A percentile compares a stretch with the other conserved stretches of the same genome.
phyloP scores from a whole-genome alignment of 2,888 invertebrate species.

The Omphaloscelis lunosa region DNA sequence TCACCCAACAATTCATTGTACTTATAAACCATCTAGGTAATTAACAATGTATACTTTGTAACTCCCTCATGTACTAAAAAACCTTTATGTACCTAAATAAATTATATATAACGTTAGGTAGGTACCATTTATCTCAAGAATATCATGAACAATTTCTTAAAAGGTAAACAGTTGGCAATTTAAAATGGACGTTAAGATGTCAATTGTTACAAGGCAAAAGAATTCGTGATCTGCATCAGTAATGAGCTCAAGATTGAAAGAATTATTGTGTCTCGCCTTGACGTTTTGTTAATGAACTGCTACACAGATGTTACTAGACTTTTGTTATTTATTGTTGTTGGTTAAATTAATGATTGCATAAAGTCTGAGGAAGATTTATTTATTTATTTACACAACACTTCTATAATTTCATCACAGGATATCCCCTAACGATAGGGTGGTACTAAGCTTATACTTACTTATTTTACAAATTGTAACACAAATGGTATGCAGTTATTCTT shows the following conservation, averaged over 20 bases:
- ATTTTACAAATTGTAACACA: too few species aligned
- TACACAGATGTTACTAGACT: slow-evolving; percentile 6
- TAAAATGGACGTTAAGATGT: background rate
- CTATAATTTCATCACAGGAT: too few species aligned
- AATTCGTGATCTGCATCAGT: slow-evolving; percentile 32
- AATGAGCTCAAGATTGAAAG: slow-evolving; percentile 20
- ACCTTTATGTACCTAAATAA: too few species aligned
- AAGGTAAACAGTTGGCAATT: background rate
- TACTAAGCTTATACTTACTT: too few species aligned
- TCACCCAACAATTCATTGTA: too few species aligned
- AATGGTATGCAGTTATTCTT: too few species aligned
- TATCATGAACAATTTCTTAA: background rate
- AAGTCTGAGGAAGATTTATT: background rate
- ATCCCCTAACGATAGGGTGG: too few species aligned
- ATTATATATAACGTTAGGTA: background rate
- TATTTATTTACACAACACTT: too few species aligned
- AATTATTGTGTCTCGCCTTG: slow-evolving; percentile 15
- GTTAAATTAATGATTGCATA: background rate
- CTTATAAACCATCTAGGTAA: too few species aligned
- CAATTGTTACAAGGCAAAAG: slow-evolving; percentile 1
- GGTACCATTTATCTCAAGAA: slow-evolving; percentile 13
- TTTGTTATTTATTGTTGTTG: background rate
- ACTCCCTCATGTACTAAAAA: too few species aligned
- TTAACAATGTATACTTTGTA: too few species aligned
- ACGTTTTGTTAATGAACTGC: slow-evolving; percentile 17